A percentile compares a stretch with the other conserved stretches of the same genome.
phyloP scores from a whole-genome alignment of 2,888 invertebrate species.

The Limnephilus lunatus region DNA sequence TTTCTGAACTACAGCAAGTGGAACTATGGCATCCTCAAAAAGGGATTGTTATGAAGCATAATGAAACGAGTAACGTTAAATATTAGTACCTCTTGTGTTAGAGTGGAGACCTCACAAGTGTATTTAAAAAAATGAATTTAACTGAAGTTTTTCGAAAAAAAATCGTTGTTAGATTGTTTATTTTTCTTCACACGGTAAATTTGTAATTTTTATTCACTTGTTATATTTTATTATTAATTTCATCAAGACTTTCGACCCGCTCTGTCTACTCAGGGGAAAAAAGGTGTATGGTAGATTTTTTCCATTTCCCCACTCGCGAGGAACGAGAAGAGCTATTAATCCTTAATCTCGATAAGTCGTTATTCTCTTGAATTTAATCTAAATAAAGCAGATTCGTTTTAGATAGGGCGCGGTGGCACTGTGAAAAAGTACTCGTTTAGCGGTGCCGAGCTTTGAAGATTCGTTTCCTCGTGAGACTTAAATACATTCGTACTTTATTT shows the following conservation, averaged over 20 bases:
- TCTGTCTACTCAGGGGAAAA: neutral
- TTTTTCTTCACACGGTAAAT: no score
- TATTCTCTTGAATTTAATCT: neutral
- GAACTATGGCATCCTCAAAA: no score
- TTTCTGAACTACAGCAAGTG: no score
- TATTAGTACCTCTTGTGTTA: no score
- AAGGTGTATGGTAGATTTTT: neutral
- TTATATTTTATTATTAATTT: neutral
- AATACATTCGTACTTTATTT: neutral
- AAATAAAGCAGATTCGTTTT: neutral
- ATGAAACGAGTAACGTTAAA: no score
- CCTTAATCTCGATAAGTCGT: neutral
- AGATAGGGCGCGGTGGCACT: neutral
- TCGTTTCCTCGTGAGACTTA: neutral
- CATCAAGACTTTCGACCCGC: neutral
- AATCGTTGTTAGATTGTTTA: no score
- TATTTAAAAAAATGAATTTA: no score
- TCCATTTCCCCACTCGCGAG: neutral
- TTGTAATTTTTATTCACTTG: neutral
- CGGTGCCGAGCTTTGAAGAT: neutral
- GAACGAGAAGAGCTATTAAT: constrained; percentile 7
- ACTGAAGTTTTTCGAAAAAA: no score
- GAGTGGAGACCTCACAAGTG: no score
- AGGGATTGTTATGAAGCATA: no score
- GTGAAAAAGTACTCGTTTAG: neutral